Evolutionary conservation across 2,113 vertebrate genomes (phyloP).

Genomic region (Cynocephalus volans): DNA sequence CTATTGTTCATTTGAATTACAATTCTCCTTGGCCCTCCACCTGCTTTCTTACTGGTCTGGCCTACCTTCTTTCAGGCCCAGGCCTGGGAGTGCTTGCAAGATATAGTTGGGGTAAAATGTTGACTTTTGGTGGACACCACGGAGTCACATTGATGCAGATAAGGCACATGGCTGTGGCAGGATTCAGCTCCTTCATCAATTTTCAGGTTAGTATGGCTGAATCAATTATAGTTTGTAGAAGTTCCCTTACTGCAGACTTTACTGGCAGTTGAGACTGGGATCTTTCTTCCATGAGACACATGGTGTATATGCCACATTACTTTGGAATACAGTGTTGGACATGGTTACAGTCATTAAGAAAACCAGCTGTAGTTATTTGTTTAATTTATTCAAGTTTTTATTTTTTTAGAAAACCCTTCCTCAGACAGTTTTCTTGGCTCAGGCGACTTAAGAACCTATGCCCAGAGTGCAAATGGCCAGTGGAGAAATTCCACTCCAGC

Average conservation of each 20-base stretch:
- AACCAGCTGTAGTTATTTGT: constrained; percentile 57
- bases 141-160: constrained; percentile 87
- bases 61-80: constrained; percentile 88
- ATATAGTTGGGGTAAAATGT: constrained; percentile 88
- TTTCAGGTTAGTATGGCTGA: constrained; percentile 87
- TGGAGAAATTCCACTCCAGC: constrained; percentile 85
- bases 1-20: constrained; percentile 86
- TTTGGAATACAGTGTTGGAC: constrained; percentile 80
- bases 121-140: constrained; percentile 87
- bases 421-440: constrained; percentile 81
- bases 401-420: constrained; percentile 81
- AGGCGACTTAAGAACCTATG: constrained; percentile 76
- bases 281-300: constrained; percentile 80
- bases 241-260: constrained; percentile 80
- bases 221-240: constrained; percentile 85
- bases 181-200: constrained; percentile 86
- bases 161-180: constrained; percentile 86
- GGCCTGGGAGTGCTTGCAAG: constrained; percentile 87
- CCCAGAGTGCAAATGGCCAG: constrained; percentile 88
- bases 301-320: constrained; percentile 73
- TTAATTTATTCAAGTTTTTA: constrained; percentile 74
- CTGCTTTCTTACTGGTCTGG: constrained; percentile 87
- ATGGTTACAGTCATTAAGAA: constrained; percentile 73
- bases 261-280: constrained; percentile 80
- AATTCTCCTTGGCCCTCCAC: constrained; percentile 82